Base-by-base conservation (phyloP, 2,888 invertebrate genomes). In the Sphaerophoria rueppellii region DNA sequence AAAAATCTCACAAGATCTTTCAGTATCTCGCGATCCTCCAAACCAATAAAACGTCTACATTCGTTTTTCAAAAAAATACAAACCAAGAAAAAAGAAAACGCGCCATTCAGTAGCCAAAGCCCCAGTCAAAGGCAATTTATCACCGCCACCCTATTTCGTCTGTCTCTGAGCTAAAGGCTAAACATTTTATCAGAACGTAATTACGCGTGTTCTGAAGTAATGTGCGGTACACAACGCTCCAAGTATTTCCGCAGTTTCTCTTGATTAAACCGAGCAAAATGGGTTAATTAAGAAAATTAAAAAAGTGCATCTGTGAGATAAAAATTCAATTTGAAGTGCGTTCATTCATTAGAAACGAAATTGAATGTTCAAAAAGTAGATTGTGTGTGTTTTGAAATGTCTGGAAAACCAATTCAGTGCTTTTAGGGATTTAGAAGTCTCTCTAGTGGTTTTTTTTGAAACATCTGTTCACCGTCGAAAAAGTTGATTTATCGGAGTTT, bases 241-340 rank as follows among this genome's bases (percentile, higher is more conserved):
- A 43, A 43, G 40, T 16, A 48, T 65, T 61, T 65, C 48, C 35
- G 82, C 55, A 71, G 67, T 73, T 73, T 54, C 54, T 75, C 7
- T 72, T 80, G 75, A 83, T 83, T 83, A 83, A 83, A 81, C 73
- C 73, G 16, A 81, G 24, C 24, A 77, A 82, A 85, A 85, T 85
- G 77, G 85, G 85, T 85, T 74, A 85, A 85, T 85, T 81, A 85
- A 83, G 63, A 57, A 63, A 72, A 63, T 70, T 70, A 77, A 67
- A 63, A 34, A 37, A 37, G 60, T 60, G 43, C 60, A 60, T 35
- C 35, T 2, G 7, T 4, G 24, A 72, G 71, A 71, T 71, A 65
- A 5, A 65, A 54, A 35, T 32, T 16, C 12, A 40, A 55, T 11
- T 71, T 43, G 40, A 46, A 58, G 46, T 60, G 72, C 50, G 76